Evolutionary conservation across 2,797 vertebrate genomes (phyloP), one percentile per base, ranked within the genome.

Genomic region (Valencia hispanica): DNA sequence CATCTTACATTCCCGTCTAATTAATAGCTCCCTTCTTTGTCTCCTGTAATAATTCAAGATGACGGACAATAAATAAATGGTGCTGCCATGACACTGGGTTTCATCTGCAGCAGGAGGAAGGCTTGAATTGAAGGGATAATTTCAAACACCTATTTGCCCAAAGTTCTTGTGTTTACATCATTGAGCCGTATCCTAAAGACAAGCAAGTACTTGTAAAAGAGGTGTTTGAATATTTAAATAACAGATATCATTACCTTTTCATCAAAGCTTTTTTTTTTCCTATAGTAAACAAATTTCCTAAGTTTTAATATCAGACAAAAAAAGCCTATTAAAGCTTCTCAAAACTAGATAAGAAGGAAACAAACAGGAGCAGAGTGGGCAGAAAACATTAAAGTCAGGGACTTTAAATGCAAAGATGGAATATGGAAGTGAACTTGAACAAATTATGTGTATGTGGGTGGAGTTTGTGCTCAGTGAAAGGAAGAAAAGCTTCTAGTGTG

Each of bases 1-100:
- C 89, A 91, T 93, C 86, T 92, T 87, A 91, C 87, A 88, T 91
- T 85, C 91, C 78, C 87, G 85, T 91, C 92, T 93, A 93, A 94
- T 94, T 88, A 92, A 92, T 91, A 87, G 73, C 77, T 79, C 82
- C 84, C 78, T 84, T 83, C 79, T 83, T 68, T 20, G 75, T 84
- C 80, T 82, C 72, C 47, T 80, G 80, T 86, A 90, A 94, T 94
- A 91, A 93, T 88, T 94, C 92, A 92, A 41, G 25, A 85, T 91
- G 92, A 92, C 84, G 87, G 88, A 90, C 92, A 91, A 91, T 84
- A 90, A 89, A 92, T 88, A 89, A 89, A 89, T 87, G 87, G 80
- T 68, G 79, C 78, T 84, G 83, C 75, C 36, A 30, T 72, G 73
- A 72, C 25, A 18, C 70, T 80, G 77, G 72, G 78, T 86, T 85